These are phyloP conservation scores for Megaustenia siamemsis DNA, from an alignment of 2,888 invertebrate genomes.

Conservation along the genomic window DNA sequence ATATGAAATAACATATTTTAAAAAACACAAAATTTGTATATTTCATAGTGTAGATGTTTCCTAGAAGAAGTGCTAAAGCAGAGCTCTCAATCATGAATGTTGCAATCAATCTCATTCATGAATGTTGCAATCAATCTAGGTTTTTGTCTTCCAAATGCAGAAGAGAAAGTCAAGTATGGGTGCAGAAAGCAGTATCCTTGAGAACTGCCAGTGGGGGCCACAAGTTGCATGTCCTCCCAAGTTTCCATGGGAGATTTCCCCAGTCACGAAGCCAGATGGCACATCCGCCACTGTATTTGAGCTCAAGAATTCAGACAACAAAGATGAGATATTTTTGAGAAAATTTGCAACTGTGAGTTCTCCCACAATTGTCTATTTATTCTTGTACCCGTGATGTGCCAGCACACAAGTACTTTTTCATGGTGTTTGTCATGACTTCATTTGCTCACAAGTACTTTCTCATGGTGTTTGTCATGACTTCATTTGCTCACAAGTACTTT, in stretches of 20 bases:
- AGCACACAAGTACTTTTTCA: no score
- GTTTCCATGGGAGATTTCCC: conserved; percentile 55
- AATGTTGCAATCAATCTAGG: no score
- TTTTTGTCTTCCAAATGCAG: background rate
- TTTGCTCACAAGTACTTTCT: no score
- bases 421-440: no score
- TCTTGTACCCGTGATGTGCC: background rate
- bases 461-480: no score
- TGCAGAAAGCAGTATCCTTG: conserved; percentile 68
- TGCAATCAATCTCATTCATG: no score
- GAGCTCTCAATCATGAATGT: no score
- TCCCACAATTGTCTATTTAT: background rate
- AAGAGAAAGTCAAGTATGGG: conserved; percentile 61
- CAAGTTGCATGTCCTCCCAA: conserved; percentile 53
- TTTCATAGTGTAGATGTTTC: no score
- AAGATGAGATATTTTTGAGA: conserved; percentile 59
- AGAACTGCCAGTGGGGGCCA: conserved; percentile 66
- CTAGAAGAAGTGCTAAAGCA: no score
- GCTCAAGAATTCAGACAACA: conserved; percentile 60
- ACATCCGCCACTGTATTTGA: conserved; percentile 63
- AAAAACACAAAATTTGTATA: no score
- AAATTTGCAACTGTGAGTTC: conserved; percentile 61
- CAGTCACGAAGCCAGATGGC: conserved; percentile 58
- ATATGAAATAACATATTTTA: no score
- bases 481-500: no score